These are phyloP conservation scores for Callaeas wilsoni DNA, from an alignment of 2,113 vertebrate species.

Conservation along the genomic window DNA sequence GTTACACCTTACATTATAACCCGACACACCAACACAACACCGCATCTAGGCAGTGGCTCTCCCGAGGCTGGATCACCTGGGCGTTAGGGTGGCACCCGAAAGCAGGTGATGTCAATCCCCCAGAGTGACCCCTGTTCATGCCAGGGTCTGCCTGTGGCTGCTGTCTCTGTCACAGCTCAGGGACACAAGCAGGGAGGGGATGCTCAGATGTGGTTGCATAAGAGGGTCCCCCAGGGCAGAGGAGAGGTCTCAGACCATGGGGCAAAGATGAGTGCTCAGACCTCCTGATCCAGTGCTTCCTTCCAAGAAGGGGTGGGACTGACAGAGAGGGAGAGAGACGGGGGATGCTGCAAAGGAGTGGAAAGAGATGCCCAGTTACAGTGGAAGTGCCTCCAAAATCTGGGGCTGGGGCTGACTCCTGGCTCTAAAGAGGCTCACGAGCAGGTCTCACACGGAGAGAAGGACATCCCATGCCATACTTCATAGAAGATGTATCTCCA, in stretches of 20 bases:
- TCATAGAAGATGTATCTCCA: background rate
- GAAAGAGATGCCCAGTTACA: background rate
- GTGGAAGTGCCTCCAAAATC: background rate
- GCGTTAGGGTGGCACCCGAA: background rate
- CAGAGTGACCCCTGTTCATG: background rate
- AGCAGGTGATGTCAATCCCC: background rate
- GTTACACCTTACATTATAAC: background rate
- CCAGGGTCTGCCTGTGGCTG: background rate
- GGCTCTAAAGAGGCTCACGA: background rate
- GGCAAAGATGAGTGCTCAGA: background rate
- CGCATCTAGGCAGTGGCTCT: background rate
- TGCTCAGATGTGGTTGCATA: background rate
- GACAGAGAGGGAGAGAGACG: background rate
- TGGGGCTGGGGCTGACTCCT: background rate
- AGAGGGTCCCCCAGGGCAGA: background rate
- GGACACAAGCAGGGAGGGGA: background rate
- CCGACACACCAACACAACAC: background rate
- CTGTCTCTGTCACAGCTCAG: accelerated
- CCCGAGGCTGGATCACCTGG: background rate
- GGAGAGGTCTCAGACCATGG: background rate
- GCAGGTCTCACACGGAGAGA: background rate
- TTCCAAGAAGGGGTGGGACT: background rate
- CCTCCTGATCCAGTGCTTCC: background rate
- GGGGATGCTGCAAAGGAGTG: background rate
- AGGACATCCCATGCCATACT: background rate